Conservation (phyloP, 2,113 vertebrate genomes). For the Riparia riparia region DNA sequence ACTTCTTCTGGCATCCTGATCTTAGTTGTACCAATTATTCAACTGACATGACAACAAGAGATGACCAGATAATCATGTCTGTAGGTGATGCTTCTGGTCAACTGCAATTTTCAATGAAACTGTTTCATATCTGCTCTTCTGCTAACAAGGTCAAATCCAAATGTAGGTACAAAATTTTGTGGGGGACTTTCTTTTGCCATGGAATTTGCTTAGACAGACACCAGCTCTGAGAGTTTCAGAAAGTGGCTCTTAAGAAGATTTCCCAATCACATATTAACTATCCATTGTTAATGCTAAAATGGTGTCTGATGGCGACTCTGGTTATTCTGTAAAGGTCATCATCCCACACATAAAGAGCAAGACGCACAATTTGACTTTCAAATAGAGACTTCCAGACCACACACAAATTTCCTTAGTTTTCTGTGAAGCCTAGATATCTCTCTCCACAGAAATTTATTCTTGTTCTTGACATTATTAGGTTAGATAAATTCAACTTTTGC, state of each 20-base stretch:
- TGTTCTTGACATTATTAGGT: not conserved
- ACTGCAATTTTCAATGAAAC: not conserved
- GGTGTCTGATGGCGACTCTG: not conserved
- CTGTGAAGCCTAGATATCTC: not conserved
- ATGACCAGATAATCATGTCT: not conserved
- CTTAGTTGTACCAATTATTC: not conserved
- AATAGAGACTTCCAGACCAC: not conserved
- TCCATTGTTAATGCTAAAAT: not conserved
- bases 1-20: not conserved
- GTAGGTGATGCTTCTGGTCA: not conserved
- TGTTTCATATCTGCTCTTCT: not conserved
- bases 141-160: not conserved
- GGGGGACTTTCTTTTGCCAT: not conserved
- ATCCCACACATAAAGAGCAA: not conserved
- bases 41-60: not conserved
- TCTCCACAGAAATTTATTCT: not conserved
- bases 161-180: not conserved
- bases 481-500: not conserved
- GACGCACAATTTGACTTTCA: not conserved
- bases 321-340: not conserved
- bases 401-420: not conserved
- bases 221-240: fast-evolving
- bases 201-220: not conserved
- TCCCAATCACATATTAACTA: not conserved
- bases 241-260: not conserved